Evolutionary conservation across 2,113 vertebrate genomes (phyloP).

Genomic region (Nesogale talazaci): DNA sequence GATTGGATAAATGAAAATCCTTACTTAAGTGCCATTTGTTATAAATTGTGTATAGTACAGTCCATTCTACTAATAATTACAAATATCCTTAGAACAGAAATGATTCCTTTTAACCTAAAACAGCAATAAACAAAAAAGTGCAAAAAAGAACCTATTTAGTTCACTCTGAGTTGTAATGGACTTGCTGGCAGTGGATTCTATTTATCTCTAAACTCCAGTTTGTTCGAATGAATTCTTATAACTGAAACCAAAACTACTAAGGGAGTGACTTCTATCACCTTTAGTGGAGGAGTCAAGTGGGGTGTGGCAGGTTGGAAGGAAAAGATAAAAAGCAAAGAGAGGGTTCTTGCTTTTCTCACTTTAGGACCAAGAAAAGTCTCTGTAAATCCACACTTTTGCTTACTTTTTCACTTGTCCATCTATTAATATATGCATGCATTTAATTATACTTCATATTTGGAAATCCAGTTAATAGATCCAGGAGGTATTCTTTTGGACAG

Average conservation of each 20-base stretch:
- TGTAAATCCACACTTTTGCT: neutral
- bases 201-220: neutral
- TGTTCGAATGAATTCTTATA: neutral
- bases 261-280: neutral
- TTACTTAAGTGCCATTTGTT: constrained; percentile 79
- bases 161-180: too few species aligned
- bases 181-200: neutral
- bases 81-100: constrained; percentile 54
- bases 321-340: neutral
- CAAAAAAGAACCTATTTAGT: neutral
- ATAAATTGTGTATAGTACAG: constrained; percentile 72
- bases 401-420: neutral
- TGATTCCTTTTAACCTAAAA: neutral
- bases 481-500: neutral
- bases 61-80: constrained; percentile 72
- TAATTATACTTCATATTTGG: neutral
- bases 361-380: neutral
- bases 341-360: neutral
- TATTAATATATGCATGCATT: neutral
- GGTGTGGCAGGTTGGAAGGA: fast-evolving
- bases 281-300: neutral
- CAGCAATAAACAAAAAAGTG: neutral
- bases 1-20: constrained; percentile 52
- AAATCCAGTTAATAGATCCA: neutral
- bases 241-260: neutral